Evolutionary conservation across 2,797 vertebrate species (phyloP), one percentile per base, ranked within the genome.

Genomic region (Chromobotia macracanthus): DNA sequence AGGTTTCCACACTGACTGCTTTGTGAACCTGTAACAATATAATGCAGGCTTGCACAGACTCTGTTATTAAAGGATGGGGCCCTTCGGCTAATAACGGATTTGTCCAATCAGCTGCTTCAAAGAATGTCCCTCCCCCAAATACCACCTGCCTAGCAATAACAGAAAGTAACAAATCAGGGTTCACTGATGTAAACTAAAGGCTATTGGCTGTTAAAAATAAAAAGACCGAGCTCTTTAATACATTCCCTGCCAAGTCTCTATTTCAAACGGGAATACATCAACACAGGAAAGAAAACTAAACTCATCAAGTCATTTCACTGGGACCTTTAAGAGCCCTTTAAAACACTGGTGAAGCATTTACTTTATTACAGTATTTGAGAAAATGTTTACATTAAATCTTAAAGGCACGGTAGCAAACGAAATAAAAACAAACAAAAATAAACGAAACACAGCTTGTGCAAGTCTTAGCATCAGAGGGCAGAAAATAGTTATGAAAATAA

Each of bases 11-110:
- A 58, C 10, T 31, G n/a, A 60, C 46, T 72, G 68, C 51, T 71
- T 78, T 53, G 46, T 23, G 19, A 63, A 71, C 46, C 56, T 51
- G 56, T 63, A 56, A 79, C 58, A 55, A 35, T 44, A 46, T 79
- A 15, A 55, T 53, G 48, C 48, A 63, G 31, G 58, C 31, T 69
- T 35, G 16, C 28, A n/a, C 16, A 16, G 16, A 44, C 31, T 28
- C 41, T 77, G 55, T 51, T 35, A 61, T 70, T 69, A 50, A 48
- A 68, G 41, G 15, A 77, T 31, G 31, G 50, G 50, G 50, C 35
- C 55, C 13, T 18, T 23, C 23, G 25, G 5, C 23, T 13, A 13
- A 25, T 6, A 60, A 15, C 23, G 56, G 21, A 58, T 28, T 15
- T 60, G 23, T 25, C 56, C 56, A 28, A 60, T 15, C 13, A 28